Conservation (phyloP, 1,140 invertebrate genomes). For the Papilio polytes region DNA sequence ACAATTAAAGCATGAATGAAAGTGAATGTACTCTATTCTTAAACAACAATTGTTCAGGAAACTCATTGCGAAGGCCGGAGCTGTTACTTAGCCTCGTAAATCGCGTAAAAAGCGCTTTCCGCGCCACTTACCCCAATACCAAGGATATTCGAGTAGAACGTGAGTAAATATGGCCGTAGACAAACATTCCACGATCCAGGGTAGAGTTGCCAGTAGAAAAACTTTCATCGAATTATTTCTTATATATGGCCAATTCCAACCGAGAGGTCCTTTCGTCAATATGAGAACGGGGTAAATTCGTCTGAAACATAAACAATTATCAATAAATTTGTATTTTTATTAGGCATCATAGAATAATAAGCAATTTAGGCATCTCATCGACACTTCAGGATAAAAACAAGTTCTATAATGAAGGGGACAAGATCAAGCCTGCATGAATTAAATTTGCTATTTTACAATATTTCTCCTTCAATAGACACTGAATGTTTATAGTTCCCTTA, state of each 20-base stretch:
- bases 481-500: no score
- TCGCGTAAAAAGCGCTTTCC: conserved; percentile 38
- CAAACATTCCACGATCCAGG: conserved; percentile 93
- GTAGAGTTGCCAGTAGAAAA: conserved; percentile 92
- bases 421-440: no score
- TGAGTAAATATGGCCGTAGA: conserved; percentile 88
- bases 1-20: conserved; percentile 25
- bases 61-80: conserved; percentile 11
- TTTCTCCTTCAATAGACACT: no score
- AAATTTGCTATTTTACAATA: no score
- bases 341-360: no score
- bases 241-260: conserved; percentile 94
- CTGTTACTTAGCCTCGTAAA: conserved; percentile 34
- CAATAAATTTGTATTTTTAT: conserved; percentile 31
- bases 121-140: conserved; percentile 89
- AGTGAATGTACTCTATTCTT: conserved; percentile 31
- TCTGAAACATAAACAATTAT: conserved; percentile 73
- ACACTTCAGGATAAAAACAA: no score
- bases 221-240: conserved; percentile 90
- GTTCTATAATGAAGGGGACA: no score
- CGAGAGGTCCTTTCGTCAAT: conserved; percentile 95
- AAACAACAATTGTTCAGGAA: conserved; percentile 27
- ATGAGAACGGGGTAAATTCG: conserved; percentile 96
- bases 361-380: no score
- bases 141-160: conserved; percentile 92